Percentiles rank a stretch among this genome's conserved stretches.
phyloP scores from a whole-genome alignment of 2,888 invertebrate species.

The Schrankia costaestrigalis region DNA sequence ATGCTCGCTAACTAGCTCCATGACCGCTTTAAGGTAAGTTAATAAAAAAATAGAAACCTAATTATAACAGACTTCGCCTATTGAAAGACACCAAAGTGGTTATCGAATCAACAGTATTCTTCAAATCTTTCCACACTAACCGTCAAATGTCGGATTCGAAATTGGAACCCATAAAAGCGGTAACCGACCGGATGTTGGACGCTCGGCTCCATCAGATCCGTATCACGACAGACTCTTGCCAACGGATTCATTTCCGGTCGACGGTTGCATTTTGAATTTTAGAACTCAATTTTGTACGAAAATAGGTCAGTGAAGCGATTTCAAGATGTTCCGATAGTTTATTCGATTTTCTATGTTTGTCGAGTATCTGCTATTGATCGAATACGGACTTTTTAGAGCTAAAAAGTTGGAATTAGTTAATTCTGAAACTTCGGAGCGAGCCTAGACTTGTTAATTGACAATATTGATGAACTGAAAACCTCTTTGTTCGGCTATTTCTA shows the following conservation, averaged over 20 bases:
- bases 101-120: conserved; percentile 3
- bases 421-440: no score
- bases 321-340: conserved; percentile 36
- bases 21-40: no score
- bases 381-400: neutral
- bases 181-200: conserved; percentile 72
- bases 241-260: conserved; percentile 76
- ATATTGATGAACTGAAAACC: neutral
- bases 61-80: no score
- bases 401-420: no score
- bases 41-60: no score
- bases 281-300: conserved; percentile 54
- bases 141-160: conserved; percentile 52
- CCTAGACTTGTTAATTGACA: no score
- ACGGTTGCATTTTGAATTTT: conserved; percentile 73
- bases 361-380: neutral
- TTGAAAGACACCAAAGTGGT: no score
- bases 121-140: conserved; percentile 13
- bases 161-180: conserved; percentile 75
- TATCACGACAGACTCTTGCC: conserved; percentile 72
- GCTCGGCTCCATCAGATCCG: conserved; percentile 73
- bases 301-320: conserved; percentile 51
- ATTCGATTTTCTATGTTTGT: conserved; percentile 13
- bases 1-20: no score
- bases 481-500: neutral